phyloP scores from a whole-genome alignment of 1,140 invertebrate species.

The Nasonia giraulti region DNA sequence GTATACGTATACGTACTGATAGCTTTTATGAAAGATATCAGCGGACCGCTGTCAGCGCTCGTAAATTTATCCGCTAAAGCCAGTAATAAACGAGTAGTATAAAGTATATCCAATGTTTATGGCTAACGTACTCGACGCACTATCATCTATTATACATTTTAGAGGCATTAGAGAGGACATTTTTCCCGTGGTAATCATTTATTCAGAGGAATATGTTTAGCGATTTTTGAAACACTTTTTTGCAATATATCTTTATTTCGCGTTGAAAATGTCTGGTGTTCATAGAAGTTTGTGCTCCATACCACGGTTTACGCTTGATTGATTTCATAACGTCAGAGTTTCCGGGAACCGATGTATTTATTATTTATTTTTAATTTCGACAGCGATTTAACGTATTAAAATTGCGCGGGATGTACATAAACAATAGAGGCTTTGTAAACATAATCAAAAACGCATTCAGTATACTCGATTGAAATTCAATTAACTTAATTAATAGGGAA shows the following conservation, averaged over 20 bases:
- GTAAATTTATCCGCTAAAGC: not conserved
- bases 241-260: no score
- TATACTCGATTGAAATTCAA: not conserved
- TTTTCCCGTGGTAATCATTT: not conserved
- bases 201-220: no score
- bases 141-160: not conserved
- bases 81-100: constrained; percentile 12
- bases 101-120: not conserved
- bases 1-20: not conserved
- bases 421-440: not conserved
- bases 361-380: not conserved
- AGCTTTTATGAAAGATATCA: not conserved
- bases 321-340: no score
- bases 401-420: no score
- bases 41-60: not conserved
- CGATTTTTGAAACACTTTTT: no score
- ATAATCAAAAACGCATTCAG: not conserved
- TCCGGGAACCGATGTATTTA: not conserved
- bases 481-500: constrained; percentile 1
- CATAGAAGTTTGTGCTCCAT: no score
- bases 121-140: not conserved
- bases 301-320: no score
- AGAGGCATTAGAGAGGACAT: no score
- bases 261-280: no score
- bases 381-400: not conserved